Evolutionary conservation across 2,113 vertebrate genomes (phyloP), one percentile per base, ranked within the genome.

Genomic region (Chionodraco myersi): DNA sequence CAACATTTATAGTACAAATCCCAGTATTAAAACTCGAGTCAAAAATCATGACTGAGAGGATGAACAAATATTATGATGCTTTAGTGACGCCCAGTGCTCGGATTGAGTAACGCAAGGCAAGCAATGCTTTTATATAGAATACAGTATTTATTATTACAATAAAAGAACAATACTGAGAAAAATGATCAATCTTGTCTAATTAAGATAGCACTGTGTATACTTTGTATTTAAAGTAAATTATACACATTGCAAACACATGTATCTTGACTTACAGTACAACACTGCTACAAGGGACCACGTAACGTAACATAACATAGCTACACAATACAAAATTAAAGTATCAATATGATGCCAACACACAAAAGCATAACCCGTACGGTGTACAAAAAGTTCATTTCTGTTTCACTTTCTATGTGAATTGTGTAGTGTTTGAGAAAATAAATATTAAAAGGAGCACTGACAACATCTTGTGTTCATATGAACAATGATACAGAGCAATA

Each of bases 361-460:
- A 82, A 10, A 69, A 86, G 86, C 86, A 76, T 89, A 88, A 90
- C 86, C 90, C 83, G 75, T 18, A 75, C 66, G 45, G 69, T 90
- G 66, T 90, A 91, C 89, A 90, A 88, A 86, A 92, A 77, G 54
- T 75, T 34, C 13, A 72, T 6, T 71, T 59, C 34, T 69, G 41
- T 53, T 66, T 21, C 21, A 52, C 41, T 54, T 57, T 64, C 61
- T 47, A 7, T 64, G 23, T 76, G 61, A 80, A 48, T n/a, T 67
- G 45, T 88, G 83, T 93, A 93, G 92, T 93, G 92, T 92, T 89
- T 86, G 14, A 86, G 59, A 85, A 77, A 88, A 90, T 84, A 88
- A 91, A 90, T 90, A 90, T 77, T 2, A 75, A 76, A 75, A 88
- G 72, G 72, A 65, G 67, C 72, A 69, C 53, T 74, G 41, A 63